These are phyloP conservation scores for Esox masquinongy DNA, from an alignment of 2,797 vertebrate species.

Conservation along the genomic window DNA sequence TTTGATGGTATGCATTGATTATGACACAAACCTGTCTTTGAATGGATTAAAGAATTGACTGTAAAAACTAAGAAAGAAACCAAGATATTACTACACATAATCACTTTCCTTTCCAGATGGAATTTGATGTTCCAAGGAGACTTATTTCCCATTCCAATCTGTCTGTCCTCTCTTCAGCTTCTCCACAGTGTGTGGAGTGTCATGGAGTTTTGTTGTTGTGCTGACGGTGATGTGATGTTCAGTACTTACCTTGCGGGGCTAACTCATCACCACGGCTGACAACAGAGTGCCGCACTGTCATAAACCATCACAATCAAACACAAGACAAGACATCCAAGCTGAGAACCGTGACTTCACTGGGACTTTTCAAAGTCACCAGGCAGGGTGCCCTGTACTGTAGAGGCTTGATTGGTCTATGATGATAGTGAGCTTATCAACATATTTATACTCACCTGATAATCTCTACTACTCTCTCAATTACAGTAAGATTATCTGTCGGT, in stretches of 20 bases:
- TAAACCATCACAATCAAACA: conserved; percentile 61
- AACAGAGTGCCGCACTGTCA: conserved; percentile 64
- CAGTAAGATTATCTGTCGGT: neutral
- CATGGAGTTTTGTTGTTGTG: conserved; percentile 39
- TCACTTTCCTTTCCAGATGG: neutral
- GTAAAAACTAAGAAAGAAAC: neutral
- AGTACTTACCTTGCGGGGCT: conserved; percentile 53
- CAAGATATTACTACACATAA: neutral
- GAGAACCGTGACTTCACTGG: conserved; percentile 37
- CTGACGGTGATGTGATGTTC: conserved; percentile 18
- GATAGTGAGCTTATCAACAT: neutral
- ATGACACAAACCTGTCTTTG: neutral
- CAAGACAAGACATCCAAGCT: conserved; percentile 31
- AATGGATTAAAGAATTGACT: neutral
- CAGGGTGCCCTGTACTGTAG: conserved; percentile 14
- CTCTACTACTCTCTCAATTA: neutral
- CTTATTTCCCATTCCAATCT: neutral
- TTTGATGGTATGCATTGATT: neutral
- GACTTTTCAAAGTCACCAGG: conserved; percentile 58
- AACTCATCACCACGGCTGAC: conserved; percentile 62
- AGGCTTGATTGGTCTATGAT: neutral
- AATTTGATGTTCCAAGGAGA: neutral
- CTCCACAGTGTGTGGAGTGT: conserved; percentile 29
- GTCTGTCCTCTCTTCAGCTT: conserved; percentile 9
- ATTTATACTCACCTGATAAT: neutral